A percentile compares a stretch with the other conserved stretches of the same genome.
Conservation (phyloP, 2,797 vertebrate genomes). For the Capromys pilorides region DNA sequence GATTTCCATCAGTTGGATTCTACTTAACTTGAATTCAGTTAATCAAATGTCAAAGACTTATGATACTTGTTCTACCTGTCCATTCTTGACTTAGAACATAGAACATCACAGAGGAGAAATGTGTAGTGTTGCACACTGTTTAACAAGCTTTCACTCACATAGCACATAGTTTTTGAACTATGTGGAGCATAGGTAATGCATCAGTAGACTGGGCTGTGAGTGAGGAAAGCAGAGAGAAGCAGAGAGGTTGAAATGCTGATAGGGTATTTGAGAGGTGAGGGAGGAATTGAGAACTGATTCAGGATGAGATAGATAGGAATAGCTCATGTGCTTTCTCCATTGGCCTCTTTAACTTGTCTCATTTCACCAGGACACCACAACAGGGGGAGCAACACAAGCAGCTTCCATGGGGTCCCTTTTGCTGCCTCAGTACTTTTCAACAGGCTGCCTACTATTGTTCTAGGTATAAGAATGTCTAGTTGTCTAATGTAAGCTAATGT, state of each 20-base stretch:
- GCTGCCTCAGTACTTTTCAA: neutral
- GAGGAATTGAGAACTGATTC: neutral
- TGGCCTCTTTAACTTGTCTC: neutral
- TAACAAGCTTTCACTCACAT: neutral
- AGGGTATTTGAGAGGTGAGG: neutral
- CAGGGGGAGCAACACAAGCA: neutral
- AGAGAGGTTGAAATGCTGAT: neutral
- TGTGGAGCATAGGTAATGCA: neutral
- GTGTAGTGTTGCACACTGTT: neutral
- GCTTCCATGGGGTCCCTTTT: neutral
- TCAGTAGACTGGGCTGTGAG: neutral
- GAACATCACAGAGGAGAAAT: neutral
- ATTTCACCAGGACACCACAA: neutral
- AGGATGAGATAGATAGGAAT: neutral
- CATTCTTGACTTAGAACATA: neutral
- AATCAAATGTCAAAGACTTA: neutral
- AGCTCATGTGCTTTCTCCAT: neutral
- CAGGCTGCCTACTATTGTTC: neutral
- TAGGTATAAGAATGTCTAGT: neutral
- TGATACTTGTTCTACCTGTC: neutral
- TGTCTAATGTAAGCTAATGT: neutral
- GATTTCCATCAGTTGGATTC: neutral
- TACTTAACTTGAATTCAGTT: neutral
- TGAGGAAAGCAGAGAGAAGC: neutral
- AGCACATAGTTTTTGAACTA: neutral